Evolutionary conservation across 2,888 invertebrate genomes (phyloP).

Genomic region (Clepsis dumicolana): DNA sequence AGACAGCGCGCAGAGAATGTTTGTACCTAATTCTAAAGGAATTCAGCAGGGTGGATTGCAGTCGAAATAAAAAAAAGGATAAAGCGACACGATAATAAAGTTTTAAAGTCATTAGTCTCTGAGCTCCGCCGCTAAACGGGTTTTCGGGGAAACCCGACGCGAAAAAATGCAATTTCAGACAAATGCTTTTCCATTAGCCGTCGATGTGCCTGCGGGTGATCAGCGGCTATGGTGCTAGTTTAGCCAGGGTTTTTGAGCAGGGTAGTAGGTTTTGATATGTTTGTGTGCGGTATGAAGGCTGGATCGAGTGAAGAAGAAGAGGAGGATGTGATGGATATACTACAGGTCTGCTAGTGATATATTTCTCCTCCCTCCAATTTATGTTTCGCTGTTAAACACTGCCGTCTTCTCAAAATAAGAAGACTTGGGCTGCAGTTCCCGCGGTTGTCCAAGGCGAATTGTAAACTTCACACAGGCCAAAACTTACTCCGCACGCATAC

Average conservation of each 20-base stretch:
- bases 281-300: slow-evolving; percentile 84
- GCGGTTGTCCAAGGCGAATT: no score
- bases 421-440: no score
- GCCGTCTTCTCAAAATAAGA: no score
- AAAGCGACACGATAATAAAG: slow-evolving; percentile 8
- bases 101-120: slow-evolving; percentile 21
- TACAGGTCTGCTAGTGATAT: slow-evolving; percentile 74
- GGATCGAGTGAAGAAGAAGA: slow-evolving; percentile 87
- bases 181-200: slow-evolving; percentile 4
- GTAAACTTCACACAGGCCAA: no score
- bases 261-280: slow-evolving; percentile 70
- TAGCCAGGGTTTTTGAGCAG: not conserved
- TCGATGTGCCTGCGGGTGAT: not conserved
- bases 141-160: not conserved
- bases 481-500: no score
- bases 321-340: slow-evolving; percentile 84
- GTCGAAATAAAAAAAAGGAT: slow-evolving; percentile 11
- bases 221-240: slow-evolving; percentile 2
- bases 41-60: not conserved
- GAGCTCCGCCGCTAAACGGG: not conserved
- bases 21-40: not conserved
- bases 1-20: slow-evolving; percentile 18
- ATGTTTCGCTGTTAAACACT: no score
- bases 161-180: slow-evolving; percentile 14
- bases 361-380: no score